A percentile compares a stretch with the other conserved stretches of the same genome.
phyloP scores from a whole-genome alignment of 2,113 vertebrate genomes.

The Rhinoptilus africanus region DNA sequence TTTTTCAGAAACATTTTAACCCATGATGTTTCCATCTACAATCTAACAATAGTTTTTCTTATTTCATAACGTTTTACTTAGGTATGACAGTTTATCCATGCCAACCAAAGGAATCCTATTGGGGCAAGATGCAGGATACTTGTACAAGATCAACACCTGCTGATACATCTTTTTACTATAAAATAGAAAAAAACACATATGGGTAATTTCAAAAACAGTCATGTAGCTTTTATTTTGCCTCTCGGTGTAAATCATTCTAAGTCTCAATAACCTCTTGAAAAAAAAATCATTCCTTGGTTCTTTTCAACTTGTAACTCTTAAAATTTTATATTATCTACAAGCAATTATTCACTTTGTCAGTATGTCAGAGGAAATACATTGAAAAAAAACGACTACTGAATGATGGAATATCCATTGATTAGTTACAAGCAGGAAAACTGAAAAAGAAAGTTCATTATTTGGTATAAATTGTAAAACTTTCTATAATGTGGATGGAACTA shows the following conservation, averaged over 20 bases:
- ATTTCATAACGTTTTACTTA: slow-evolving; percentile 8
- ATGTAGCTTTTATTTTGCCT: neutral
- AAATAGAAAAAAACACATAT: neutral
- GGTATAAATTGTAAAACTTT: neutral
- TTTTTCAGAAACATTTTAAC: slow-evolving; percentile 18
- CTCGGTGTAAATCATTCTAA: neutral
- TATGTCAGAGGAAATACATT: neutral
- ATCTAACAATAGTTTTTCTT: neutral
- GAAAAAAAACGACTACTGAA: neutral
- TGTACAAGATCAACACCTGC: slow-evolving; percentile 31
- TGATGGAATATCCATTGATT: neutral
- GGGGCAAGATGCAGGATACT: slow-evolving; percentile 6
- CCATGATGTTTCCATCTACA: neutral
- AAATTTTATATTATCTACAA: neutral
- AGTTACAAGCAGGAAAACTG: neutral
- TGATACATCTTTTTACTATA: neutral
- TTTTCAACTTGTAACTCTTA: neutral
- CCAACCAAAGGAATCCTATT: slow-evolving; percentile 34
- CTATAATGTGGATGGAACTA: neutral
- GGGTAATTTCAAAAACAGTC: neutral
- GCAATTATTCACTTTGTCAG: neutral
- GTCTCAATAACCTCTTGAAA: neutral
- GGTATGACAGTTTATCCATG: neutral
- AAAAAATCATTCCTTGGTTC: neutral
- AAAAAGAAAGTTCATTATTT: neutral